Evolutionary conservation across 2,888 invertebrate genomes (phyloP), one percentile per base, ranked within the genome.

Genomic region (Chloroclystis v-ata): DNA sequence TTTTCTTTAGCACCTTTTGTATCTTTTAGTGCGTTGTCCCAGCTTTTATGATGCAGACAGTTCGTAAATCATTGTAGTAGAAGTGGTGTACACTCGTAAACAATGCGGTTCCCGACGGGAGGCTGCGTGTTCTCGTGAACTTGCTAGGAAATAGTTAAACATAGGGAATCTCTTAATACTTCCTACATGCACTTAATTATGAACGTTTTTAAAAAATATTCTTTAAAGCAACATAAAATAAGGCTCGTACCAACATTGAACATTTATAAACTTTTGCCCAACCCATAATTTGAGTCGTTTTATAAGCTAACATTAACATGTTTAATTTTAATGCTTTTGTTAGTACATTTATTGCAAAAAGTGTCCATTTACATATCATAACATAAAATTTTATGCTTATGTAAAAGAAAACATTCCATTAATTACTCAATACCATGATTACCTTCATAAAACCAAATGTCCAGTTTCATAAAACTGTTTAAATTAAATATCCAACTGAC

Each of bases 1-100:
- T 83, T 78, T 86, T 86, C 84, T 85, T 84, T 84, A 87, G 84
- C 84, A 85, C 85, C 86, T 86, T 87, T 87, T 86, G 86, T 86
- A 79, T 82, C 80, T 87, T 86, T 85, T 84, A 83, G 82, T 82
- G 76, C 77, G 78, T 79, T 82, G 82, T 84, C 86, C 83, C 80
- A 75, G 72, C 75, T 83, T 87, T 87, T 86, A 86, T 83, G 82
- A 72, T 65, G 76, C 77, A 80, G 78, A 71, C 78, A 74, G 83
- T 79, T 78, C 82, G 81, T 86, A 86, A 87, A 87, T 87, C 87
- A 87, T 85, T 85, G 77, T 86, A 83, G 84, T 75, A 78, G 84
- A 82, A 82, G 82, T 83, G 78, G 80, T 68, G 73, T 80, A 76
- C 64, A 76, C 70, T 79, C 78, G 77, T 82, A 79, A 80, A 86